Evolutionary conservation across 2,888 invertebrate genomes (phyloP).

Genomic region (Rhagonycha lutea): DNA sequence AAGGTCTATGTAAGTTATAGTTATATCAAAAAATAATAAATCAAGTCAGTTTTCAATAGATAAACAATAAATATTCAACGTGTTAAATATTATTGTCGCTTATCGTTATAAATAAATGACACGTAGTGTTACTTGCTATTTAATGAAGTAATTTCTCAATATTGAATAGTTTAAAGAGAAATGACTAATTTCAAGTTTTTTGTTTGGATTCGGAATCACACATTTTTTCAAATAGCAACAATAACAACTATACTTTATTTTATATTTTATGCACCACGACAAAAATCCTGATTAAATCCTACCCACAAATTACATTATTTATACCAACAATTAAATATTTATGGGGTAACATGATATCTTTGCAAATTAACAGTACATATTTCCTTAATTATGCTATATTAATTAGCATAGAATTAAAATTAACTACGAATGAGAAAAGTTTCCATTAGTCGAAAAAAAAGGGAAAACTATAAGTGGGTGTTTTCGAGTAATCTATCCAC

Average conservation of each 20-base stretch:
- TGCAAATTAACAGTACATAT: not conserved
- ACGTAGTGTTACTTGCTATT: not conserved
- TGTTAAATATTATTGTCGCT: not conserved
- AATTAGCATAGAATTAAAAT: not conserved
- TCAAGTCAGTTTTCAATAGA: not conserved
- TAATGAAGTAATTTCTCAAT: not conserved
- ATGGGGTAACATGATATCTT: not conserved
- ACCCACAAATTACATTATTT: not conserved
- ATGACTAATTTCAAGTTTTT: not conserved
- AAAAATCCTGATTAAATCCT: not conserved
- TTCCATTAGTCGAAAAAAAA: not conserved
- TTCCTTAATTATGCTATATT: not conserved
- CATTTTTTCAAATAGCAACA: not conserved
- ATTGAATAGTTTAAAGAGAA: not conserved
- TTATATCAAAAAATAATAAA: not conserved
- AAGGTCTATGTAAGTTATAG: not conserved
- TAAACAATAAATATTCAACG: not conserved
- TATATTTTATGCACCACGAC: not conserved
- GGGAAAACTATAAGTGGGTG: constrained; percentile 22
- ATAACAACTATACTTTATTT: not conserved
- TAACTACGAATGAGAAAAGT: not conserved
- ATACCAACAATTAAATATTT: not conserved
- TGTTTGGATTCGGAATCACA: not conserved
- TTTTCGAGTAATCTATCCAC: constrained; percentile 24
- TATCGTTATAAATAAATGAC: not conserved